A percentile compares a stretch with the other conserved stretches of the same genome.
Conservation (phyloP, 2,888 invertebrate species). For the Macrophya annulata region DNA sequence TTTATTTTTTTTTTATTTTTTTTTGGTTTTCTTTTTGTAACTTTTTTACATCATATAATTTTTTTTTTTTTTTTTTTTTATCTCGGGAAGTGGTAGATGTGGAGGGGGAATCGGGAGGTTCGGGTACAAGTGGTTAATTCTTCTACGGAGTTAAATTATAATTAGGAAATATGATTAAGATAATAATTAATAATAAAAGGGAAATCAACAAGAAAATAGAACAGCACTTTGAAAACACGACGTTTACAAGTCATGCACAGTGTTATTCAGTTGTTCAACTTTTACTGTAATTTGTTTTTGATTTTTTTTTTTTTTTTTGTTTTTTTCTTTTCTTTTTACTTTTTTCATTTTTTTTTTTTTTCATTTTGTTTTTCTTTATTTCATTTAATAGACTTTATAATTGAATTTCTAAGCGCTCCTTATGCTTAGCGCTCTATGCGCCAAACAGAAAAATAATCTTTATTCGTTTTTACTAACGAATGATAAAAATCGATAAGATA, state of each 20-base stretch:
- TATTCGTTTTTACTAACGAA: conserved; percentile 54
- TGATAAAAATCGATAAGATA: conserved; percentile 55
- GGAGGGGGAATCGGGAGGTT: conserved; percentile 48
- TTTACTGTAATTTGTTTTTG: conserved; percentile 51
- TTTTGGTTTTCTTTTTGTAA: conserved; percentile 57
- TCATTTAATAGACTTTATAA: conserved; percentile 49
- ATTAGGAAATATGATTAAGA: conserved; percentile 75
- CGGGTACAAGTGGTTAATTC: conserved; percentile 64
- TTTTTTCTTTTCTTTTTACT: conserved; percentile 51
- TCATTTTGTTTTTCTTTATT: conserved; percentile 28
- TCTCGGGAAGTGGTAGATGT: conserved; percentile 51
- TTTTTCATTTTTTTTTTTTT: conserved; percentile 57
- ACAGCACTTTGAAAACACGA: conserved; percentile 68
- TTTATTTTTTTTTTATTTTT: conserved; percentile 57
- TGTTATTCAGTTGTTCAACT: conserved; percentile 57
- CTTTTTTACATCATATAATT: conserved; percentile 41
- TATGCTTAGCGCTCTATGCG: conserved; percentile 51
- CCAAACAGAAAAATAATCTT: conserved; percentile 53
- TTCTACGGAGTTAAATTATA: conserved; percentile 76
- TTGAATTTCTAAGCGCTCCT: conserved; percentile 52
- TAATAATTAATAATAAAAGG: conserved; percentile 70
- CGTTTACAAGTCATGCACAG: conserved; percentile 62
- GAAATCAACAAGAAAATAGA: conserved; percentile 76
- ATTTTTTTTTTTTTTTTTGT: conserved; percentile 60
- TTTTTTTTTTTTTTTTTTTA: conserved; percentile 51